These are phyloP conservation scores for Ciona savignyi DNA, from an alignment of 23 tunicate species.

Conservation along the genomic window DNA sequence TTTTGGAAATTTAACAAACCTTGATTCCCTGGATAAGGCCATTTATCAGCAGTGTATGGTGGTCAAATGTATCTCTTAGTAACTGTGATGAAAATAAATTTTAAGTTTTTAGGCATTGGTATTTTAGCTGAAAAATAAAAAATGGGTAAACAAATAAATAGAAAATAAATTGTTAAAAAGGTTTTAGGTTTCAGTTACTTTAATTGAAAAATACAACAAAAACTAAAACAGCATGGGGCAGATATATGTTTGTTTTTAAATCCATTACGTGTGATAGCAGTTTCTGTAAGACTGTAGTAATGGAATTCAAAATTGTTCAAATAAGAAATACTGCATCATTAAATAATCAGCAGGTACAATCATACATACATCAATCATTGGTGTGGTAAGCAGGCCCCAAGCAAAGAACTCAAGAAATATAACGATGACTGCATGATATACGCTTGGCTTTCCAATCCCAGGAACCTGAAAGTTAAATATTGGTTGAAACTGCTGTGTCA, in stretches of 20 bases:
- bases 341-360: too few species aligned
- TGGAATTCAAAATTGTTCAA: too few species aligned
- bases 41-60: constrained; percentile 84
- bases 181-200: too few species aligned
- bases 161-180: neutral
- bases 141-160: neutral
- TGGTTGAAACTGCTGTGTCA: too few species aligned
- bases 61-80: constrained; percentile 61
- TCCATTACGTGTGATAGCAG: too few species aligned
- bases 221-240: too few species aligned
- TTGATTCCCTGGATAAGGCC: constrained; percentile 95
- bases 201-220: too few species aligned
- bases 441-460: constrained; percentile 81
- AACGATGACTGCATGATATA: constrained; percentile 96
- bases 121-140: neutral
- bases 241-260: too few species aligned
- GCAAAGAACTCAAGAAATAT: constrained; percentile 98
- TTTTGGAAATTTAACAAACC: too few species aligned
- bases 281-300: too few species aligned
- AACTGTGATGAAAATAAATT: constrained; percentile 31
- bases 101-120: too few species aligned
- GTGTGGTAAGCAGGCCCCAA: constrained; percentile 94
- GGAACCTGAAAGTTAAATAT: constrained; percentile 48
- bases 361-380: constrained; percentile 89
- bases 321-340: too few species aligned